Conservation (phyloP, 1,140 invertebrate species). For the Gryllus bimaculatus region DNA sequence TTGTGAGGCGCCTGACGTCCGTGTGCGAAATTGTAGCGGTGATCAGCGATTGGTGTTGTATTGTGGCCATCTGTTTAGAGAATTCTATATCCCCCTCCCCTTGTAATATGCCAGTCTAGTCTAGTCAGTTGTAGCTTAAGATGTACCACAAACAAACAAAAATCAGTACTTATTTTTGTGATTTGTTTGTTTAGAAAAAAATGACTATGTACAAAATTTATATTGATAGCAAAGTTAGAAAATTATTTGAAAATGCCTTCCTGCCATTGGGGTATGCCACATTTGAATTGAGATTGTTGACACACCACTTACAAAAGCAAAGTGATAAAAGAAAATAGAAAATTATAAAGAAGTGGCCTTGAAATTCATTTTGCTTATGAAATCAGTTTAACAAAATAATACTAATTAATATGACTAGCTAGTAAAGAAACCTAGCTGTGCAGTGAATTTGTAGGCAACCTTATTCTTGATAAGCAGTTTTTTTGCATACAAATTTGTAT, state of each 20-base stretch:
- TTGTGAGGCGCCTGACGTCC: background rate
- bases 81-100: conserved; percentile 15
- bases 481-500: conserved; percentile 25
- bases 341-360: conserved; percentile 25
- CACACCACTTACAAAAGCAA: conserved; percentile 20
- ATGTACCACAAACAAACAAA: conserved; percentile 20
- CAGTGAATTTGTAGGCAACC: conserved; percentile 26
- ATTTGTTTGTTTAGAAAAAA: conserved; percentile 24
- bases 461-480: conserved; percentile 26
- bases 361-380: conserved; percentile 25
- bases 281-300: conserved; percentile 23
- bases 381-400: conserved; percentile 23
- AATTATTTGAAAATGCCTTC: conserved; percentile 24
- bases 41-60: conserved; percentile 12
- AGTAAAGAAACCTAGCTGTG: conserved; percentile 18
- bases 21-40: background rate
- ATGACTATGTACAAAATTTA: conserved; percentile 25
- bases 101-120: conserved; percentile 23
- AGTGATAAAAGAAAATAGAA: conserved; percentile 23
- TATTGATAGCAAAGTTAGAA: conserved; percentile 23
- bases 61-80: conserved; percentile 15
- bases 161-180: conserved; percentile 25
- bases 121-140: conserved; percentile 24
- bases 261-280: conserved; percentile 26
- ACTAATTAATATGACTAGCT: conserved; percentile 19